A percentile compares a stretch with the other conserved stretches of the same genome.
Conservation (phyloP, 1,140 invertebrate genomes). For the Drosophila azteca region DNA sequence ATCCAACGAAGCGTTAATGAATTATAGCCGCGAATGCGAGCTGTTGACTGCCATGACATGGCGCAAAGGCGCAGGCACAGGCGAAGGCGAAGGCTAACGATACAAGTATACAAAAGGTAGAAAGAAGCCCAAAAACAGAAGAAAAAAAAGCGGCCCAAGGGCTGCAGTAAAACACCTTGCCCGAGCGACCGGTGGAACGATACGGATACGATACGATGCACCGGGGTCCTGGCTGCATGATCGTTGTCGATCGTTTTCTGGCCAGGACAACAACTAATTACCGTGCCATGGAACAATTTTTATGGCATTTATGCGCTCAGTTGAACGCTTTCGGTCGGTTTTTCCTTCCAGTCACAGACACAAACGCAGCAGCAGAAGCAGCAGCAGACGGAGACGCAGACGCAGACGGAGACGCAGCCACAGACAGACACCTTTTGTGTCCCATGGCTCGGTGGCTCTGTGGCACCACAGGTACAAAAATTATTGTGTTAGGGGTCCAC, state of each 20-base stretch:
- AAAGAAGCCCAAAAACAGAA: constrained; percentile 1
- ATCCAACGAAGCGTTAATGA: constrained; percentile 77
- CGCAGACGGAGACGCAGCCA: too few species aligned
- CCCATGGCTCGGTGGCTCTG: neutral
- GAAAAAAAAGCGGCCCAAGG: constrained; percentile 31
- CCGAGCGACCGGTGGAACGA: constrained; percentile 3
- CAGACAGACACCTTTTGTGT: constrained; percentile 46
- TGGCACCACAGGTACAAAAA: constrained; percentile 67
- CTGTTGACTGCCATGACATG: constrained; percentile 44
- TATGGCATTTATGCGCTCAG: constrained; percentile 80
- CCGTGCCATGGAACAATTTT: constrained; percentile 79
- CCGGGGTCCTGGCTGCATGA: too few species aligned
- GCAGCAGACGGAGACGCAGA: too few species aligned
- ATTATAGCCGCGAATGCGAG: constrained; percentile 73
- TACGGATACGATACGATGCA: too few species aligned
- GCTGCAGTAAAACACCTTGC: constrained; percentile 70
- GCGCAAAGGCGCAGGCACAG: constrained; percentile 7
- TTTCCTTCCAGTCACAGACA: constrained; percentile 12
- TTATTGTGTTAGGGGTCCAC: constrained; percentile 73
- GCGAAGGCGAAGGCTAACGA: too few species aligned
- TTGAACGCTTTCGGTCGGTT: constrained; percentile 50
- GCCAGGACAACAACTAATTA: constrained; percentile 80
- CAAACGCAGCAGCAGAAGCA: too few species aligned
- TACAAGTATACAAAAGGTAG: too few species aligned
- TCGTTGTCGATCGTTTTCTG: constrained; percentile 43